Base-by-base conservation (phyloP, 2,113 vertebrate species). In the Mastomys coucha region DNA sequence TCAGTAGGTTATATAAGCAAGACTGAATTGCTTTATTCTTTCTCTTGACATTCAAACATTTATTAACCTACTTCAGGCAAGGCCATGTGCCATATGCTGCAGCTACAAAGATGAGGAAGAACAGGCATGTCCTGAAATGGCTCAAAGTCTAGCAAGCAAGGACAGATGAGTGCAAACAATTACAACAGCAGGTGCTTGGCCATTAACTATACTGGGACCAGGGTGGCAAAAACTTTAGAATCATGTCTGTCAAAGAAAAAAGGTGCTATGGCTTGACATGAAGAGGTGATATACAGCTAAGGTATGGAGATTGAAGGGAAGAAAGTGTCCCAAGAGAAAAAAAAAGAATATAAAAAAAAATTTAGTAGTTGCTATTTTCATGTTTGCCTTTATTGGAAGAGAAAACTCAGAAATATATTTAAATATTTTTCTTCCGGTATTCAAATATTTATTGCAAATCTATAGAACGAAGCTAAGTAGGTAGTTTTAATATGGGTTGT, bases 1-100 rank as follows among this genome's bases (percentile, higher is more conserved):
- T 94, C 17, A 53, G 10, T 49, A 89, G 69, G 33, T 88, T 87
- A 88, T 56, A 45, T 95, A 72, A 91, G 14, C 20, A 51, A 94
- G 49, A 67, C 22, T 88, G 51, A 81, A 90, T 58, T 92, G 81
- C 42, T 95, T 90, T 80, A 75, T 93, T 95, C 80, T 53, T 84
- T 93, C 60, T 84, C 84, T 95, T 97, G 92, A 73, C 60, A 85
- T 75, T 81, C 45, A 87, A 75, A 81, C 16, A 89, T 91, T 86
- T 82, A 76, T 95, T 90, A 90, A 94, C 45, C 60, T 85, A 75
- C 39, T 84, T n/a, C 81, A n/a, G 19, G 49, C 56, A 56, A 77
- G n/a, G 49, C 8, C 14, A 60, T 91, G 49, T 56, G 31, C 63
- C 24, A 26, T 81, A 58, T 42, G n/a, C 56, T 91, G 39, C 24